phyloP scores from a whole-genome alignment of 2,888 invertebrate genomes.

The Rhingia campestris region DNA sequence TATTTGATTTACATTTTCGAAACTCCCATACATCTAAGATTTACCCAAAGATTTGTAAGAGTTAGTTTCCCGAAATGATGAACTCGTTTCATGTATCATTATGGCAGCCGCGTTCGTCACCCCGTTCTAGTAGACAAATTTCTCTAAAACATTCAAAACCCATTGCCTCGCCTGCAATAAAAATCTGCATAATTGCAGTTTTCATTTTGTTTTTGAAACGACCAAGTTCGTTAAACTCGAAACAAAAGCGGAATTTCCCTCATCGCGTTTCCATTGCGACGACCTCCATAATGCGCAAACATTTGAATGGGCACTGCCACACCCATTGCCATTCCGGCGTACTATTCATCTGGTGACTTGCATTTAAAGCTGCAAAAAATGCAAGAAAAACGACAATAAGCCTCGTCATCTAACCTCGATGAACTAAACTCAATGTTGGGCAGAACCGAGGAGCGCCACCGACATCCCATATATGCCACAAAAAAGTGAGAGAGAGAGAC shows the following conservation, averaged over 20 bases:
- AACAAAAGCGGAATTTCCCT: constrained; percentile 42
- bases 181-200: constrained; percentile 19
- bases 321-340: constrained; percentile 28
- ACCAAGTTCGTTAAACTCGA: constrained; percentile 52
- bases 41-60: too few species aligned
- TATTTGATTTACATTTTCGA: too few species aligned
- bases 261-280: constrained; percentile 29
- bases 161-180: not conserved
- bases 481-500: not conserved
- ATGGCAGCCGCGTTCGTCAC: too few species aligned
- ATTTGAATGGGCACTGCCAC: constrained; percentile 64
- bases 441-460: constrained; percentile 46
- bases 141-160: too few species aligned
- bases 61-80: too few species aligned
- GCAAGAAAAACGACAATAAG: constrained; percentile 9
- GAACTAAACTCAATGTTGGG: constrained; percentile 28
- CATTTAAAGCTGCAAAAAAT: constrained; percentile 32
- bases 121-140: too few species aligned
- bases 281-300: constrained; percentile 39
- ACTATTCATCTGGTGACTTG: constrained; percentile 30
- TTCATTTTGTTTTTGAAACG: constrained; percentile 2
- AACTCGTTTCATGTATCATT: too few species aligned
- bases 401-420: constrained; percentile 29
- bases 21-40: too few species aligned
- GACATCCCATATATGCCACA: constrained; percentile 24